Percentiles rank a stretch among this genome's conserved stretches.
phyloP scores from a whole-genome alignment of 2,888 invertebrate species.

The Brenthis ino region DNA sequence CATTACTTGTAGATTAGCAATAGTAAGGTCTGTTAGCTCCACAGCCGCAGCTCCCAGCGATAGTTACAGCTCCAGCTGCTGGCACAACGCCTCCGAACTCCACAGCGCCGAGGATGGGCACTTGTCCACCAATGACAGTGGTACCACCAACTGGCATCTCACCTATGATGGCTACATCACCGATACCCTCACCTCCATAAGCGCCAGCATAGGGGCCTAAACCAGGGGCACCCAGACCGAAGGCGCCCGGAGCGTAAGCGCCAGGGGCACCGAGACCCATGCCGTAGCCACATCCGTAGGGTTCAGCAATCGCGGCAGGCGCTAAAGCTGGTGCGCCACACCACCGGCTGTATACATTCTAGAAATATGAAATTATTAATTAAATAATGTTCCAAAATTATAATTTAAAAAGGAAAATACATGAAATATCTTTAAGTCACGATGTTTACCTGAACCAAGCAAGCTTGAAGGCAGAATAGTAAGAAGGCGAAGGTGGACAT shows the following conservation, averaged over 20 bases:
- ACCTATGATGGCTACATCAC: conserved; percentile 49
- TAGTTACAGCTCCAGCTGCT: conserved; percentile 45
- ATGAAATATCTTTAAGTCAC: not conserved
- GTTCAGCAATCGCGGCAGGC: not conserved
- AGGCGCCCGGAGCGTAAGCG: conserved; percentile 15
- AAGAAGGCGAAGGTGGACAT: conserved; percentile 49
- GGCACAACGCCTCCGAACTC: conserved; percentile 44
- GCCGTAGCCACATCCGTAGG: not conserved
- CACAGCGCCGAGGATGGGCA: conserved; percentile 47
- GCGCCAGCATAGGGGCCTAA: conserved; percentile 24
- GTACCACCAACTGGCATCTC: conserved; percentile 52
- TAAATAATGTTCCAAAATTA: not conserved
- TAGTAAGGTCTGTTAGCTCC: conserved; percentile 36
- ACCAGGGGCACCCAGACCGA: conserved; percentile 2
- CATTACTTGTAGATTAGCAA: conserved; percentile 16
- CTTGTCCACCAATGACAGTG: conserved; percentile 43
- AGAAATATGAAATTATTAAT: not conserved
- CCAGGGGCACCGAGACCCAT: conserved; percentile 39
- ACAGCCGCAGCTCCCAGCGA: conserved; percentile 43
- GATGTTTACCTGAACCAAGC: conserved; percentile 47
- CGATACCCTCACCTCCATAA: conserved; percentile 47
- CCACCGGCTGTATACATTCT: conserved; percentile 39
- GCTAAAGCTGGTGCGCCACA: conserved; percentile 19
- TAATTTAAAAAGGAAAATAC: not conserved
- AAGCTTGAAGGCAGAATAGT: conserved; percentile 48